Evolutionary conservation across 2,113 vertebrate genomes (phyloP).

Genomic region (Notothenia rossii): DNA sequence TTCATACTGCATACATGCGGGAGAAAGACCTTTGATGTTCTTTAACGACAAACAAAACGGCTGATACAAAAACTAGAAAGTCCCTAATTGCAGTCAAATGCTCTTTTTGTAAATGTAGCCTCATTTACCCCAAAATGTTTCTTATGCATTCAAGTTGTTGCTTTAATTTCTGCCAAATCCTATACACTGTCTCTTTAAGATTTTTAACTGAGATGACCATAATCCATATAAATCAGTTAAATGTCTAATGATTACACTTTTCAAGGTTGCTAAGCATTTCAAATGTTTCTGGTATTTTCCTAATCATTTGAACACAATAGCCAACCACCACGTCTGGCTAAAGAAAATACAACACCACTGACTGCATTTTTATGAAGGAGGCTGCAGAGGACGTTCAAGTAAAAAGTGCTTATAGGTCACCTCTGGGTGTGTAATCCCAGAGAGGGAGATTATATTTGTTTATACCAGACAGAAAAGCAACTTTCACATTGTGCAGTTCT

Average conservation of each 20-base stretch:
- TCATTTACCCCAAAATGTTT: neutral
- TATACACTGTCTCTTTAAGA: too few species aligned
- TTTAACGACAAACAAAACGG: neutral
- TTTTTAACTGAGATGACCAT: neutral
- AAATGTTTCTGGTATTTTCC: neutral
- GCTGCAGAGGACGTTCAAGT: slow-evolving; percentile 36
- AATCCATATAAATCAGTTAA: slow-evolving; percentile 8
- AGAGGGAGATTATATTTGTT: slow-evolving; percentile 9
- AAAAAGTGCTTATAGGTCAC: slow-evolving; percentile 12
- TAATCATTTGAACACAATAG: neutral
- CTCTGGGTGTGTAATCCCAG: slow-evolving; percentile 20
- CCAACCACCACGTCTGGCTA: neutral
- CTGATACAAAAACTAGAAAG: neutral
- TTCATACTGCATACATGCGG: slow-evolving; percentile 13
- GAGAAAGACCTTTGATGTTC: slow-evolving; percentile 36
- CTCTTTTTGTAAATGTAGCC: neutral
- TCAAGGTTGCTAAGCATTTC: neutral
- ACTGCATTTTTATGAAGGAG: slow-evolving; percentile 22
- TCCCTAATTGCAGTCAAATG: neutral
- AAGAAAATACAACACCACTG: slow-evolving; percentile 24
- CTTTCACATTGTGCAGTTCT: neutral
- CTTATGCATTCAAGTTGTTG: neutral
- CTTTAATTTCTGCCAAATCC: too few species aligned
- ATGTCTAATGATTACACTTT: neutral
- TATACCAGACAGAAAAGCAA: neutral